phyloP scores from a whole-genome alignment of 2,113 vertebrate species.

The Myotis davidii region DNA sequence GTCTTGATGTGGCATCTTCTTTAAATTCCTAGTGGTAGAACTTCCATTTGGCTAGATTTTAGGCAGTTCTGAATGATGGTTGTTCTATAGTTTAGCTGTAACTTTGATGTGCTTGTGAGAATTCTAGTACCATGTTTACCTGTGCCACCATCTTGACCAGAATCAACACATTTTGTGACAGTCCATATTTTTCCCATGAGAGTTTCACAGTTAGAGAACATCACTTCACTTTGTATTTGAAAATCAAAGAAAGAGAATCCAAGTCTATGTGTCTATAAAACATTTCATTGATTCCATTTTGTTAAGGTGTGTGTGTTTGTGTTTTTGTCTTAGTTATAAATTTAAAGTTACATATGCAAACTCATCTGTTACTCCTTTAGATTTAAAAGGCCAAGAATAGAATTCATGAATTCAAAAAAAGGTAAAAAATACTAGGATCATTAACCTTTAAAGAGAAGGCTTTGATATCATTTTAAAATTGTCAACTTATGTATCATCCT shows the following conservation, averaged over 20 bases:
- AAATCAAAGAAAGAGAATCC: neutral
- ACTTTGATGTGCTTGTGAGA: neutral
- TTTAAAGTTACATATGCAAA: slow-evolving; percentile 3
- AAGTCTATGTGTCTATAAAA: slow-evolving; percentile 26
- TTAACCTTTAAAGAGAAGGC: slow-evolving; percentile 27
- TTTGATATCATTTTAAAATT: neutral
- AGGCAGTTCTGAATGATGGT: neutral
- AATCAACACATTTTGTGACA: slow-evolving; percentile 16
- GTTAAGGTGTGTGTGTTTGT: neutral
- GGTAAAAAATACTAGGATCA: neutral
- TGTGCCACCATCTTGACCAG: neutral
- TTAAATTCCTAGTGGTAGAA: neutral
- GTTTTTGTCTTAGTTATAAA: neutral
- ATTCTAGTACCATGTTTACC: neutral
- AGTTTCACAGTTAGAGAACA: neutral
- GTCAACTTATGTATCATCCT: neutral
- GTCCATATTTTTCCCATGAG: neutral
- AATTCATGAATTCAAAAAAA: slow-evolving; percentile 2
- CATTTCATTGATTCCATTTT: neutral
- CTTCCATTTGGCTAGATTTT: neutral
- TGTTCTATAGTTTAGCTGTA: neutral
- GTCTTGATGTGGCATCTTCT: neutral
- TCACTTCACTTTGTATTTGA: neutral
- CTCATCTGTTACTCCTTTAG: neutral
- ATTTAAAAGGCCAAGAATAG: neutral